phyloP scores from a whole-genome alignment of 2,888 invertebrate genomes.

The Saturnia pavonia region DNA sequence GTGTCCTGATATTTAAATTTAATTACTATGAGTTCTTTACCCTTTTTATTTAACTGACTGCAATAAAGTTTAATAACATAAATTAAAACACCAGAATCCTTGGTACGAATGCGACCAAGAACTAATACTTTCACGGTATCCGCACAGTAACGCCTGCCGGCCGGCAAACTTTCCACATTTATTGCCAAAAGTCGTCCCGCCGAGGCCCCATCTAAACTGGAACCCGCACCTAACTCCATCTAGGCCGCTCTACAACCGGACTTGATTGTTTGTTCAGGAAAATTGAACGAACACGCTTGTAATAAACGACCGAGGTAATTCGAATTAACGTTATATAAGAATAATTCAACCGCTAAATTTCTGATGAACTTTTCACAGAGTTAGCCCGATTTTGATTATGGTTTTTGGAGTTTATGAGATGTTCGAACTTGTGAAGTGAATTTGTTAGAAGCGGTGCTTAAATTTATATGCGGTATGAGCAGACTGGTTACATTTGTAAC shows the following conservation, averaged over 20 bases:
- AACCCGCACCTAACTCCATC: slow-evolving; percentile 28
- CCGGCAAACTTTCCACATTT: slow-evolving; percentile 64
- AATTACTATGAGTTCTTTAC: neutral
- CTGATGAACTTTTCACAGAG: slow-evolving; percentile 28
- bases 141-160: slow-evolving; percentile 56
- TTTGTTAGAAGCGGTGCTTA: neutral
- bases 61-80: slow-evolving; percentile 8
- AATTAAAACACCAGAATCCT: slow-evolving; percentile 36
- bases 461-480: neutral
- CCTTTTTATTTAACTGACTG: neutral
- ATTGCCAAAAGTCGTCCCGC: slow-evolving; percentile 58
- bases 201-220: slow-evolving; percentile 23
- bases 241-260: slow-evolving; percentile 33
- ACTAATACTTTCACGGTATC: slow-evolving; percentile 65
- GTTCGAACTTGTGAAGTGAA: neutral
- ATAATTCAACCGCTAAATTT: slow-evolving; percentile 32
- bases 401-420: slow-evolving; percentile 23
- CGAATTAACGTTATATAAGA: slow-evolving; percentile 39
- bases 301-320: slow-evolving; percentile 43
- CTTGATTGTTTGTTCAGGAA: slow-evolving; percentile 42
- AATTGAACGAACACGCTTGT: slow-evolving; percentile 35
- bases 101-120: slow-evolving; percentile 48
- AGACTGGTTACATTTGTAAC: neutral
- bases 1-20: neutral
- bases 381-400: slow-evolving; percentile 31